A percentile compares a stretch with the other conserved stretches of the same genome.
Conservation (phyloP, 2,888 invertebrate genomes). For the Aphodius sticticus region DNA sequence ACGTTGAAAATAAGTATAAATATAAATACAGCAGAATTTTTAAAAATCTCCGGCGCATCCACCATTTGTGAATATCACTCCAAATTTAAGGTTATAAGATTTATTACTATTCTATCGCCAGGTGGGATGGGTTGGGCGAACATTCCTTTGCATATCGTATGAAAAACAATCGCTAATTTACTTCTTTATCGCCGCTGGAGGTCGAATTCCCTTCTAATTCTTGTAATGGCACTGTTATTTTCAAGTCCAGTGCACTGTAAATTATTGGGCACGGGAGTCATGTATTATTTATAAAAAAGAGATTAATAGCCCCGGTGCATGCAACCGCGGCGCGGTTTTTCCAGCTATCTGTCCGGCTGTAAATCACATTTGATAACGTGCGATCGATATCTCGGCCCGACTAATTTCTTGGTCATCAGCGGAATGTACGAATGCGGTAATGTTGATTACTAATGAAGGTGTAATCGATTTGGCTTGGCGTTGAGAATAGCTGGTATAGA, state of each 20-base stretch:
- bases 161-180: not conserved
- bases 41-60: not conserved
- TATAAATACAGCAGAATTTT: not conserved
- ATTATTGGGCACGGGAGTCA: conserved; percentile 10
- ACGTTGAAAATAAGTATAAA: not conserved
- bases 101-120: no score
- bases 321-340: conserved; percentile 15
- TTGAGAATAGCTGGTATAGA: no score
- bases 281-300: conserved; percentile 26
- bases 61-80: no score
- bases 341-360: conserved; percentile 12
- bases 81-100: no score
- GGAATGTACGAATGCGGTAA: conserved; percentile 11
- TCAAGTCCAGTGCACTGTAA: conserved; percentile 23
- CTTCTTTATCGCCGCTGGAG: not conserved
- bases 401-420: conserved; percentile 6
- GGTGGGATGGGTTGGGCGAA: no score
- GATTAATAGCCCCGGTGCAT: conserved; percentile 17
- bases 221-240: conserved; percentile 20
- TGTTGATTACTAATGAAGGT: not conserved
- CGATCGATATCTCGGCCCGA: not conserved
- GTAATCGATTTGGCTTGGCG: not conserved
- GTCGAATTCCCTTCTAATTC: conserved; percentile 9
- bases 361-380: conserved; percentile 21
- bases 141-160: no score